Percentiles rank a stretch among this genome's conserved stretches.
Evolutionary conservation across 2,888 invertebrate species (phyloP).

Genomic region (Scotopteryx bipunctaria): DNA sequence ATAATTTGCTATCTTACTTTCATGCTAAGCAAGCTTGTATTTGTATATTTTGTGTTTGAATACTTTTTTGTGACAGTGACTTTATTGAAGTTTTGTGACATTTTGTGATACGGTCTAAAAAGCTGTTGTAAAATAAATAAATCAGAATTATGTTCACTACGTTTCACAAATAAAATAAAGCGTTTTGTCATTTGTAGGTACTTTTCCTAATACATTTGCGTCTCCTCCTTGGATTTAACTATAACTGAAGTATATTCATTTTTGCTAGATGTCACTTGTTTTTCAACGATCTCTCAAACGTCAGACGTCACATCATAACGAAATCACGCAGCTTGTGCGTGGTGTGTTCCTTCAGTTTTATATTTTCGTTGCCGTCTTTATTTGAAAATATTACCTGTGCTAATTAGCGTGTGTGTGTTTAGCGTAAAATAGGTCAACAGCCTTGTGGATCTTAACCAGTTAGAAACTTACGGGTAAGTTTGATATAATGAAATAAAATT

Average conservation of each 20-base stretch:
- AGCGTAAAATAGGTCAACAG: constrained; percentile 14
- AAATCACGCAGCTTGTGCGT: constrained; percentile 21
- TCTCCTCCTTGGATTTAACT: too few species aligned
- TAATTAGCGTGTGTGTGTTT: constrained; percentile 21
- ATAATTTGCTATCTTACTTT: not conserved
- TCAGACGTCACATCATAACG: not conserved
- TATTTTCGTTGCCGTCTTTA: constrained; percentile 7
- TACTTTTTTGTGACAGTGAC: too few species aligned
- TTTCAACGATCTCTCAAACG: not conserved
- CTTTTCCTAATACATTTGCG: too few species aligned
- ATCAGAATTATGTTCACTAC: too few species aligned
- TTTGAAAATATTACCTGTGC: constrained; percentile 14
- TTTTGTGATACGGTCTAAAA: too few species aligned
- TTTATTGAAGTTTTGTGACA: too few species aligned
- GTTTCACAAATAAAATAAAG: too few species aligned
- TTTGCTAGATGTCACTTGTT: not conserved
- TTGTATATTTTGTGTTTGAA: too few species aligned
- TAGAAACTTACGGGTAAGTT: constrained; percentile 20
- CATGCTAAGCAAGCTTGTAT: too few species aligned
- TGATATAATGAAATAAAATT: not conserved
- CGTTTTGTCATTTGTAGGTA: too few species aligned
- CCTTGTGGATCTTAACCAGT: not conserved
- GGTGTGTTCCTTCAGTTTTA: constrained; percentile 10
- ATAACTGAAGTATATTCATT: too few species aligned
- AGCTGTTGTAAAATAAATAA: too few species aligned